Percentiles rank a stretch among this genome's conserved stretches.
These are phyloP conservation scores for Chalcosyrphus nemorum DNA, from an alignment of 2,888 invertebrate genomes.

Conservation along the genomic window DNA sequence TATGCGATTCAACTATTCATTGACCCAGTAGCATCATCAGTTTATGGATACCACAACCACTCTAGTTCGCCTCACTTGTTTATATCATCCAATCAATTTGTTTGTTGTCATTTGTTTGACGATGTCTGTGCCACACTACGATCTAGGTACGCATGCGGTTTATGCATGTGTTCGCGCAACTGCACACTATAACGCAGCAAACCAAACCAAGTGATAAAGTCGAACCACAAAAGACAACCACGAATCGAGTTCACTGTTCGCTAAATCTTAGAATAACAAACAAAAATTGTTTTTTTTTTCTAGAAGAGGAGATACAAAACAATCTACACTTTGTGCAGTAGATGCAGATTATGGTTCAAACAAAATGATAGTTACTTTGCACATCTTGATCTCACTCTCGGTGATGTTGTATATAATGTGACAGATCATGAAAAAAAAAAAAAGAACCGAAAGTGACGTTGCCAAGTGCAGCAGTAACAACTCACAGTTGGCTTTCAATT, in stretches of 20 bases:
- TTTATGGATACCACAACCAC: neutral
- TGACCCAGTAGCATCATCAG: neutral
- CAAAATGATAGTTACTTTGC: neutral
- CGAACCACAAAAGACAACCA: constrained; percentile 22
- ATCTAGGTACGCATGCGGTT: constrained; percentile 44
- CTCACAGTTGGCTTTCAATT: constrained; percentile 46
- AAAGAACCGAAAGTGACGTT: constrained; percentile 59
- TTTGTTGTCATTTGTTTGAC: constrained; percentile 44
- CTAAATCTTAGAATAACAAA: constrained; percentile 35
- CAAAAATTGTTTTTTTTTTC: neutral
- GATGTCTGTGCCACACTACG: neutral
- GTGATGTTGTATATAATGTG: neutral
- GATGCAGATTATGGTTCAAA: constrained; percentile 8
- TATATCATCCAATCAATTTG: constrained; percentile 39
- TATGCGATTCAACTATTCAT: constrained; percentile 8
- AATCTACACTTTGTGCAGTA: neutral
- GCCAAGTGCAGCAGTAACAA: constrained; percentile 43
- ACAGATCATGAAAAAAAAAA: neutral
- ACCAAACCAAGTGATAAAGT: constrained; percentile 16
- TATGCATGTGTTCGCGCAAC: constrained; percentile 36
- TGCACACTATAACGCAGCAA: neutral
- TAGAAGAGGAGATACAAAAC: constrained; percentile 9
- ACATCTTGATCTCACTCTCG: neutral
- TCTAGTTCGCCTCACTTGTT: constrained; percentile 10
- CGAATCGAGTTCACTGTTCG: constrained; percentile 36